Evolutionary conservation across 2,113 vertebrate species (phyloP).

Genomic region (Nesogale talazaci): DNA sequence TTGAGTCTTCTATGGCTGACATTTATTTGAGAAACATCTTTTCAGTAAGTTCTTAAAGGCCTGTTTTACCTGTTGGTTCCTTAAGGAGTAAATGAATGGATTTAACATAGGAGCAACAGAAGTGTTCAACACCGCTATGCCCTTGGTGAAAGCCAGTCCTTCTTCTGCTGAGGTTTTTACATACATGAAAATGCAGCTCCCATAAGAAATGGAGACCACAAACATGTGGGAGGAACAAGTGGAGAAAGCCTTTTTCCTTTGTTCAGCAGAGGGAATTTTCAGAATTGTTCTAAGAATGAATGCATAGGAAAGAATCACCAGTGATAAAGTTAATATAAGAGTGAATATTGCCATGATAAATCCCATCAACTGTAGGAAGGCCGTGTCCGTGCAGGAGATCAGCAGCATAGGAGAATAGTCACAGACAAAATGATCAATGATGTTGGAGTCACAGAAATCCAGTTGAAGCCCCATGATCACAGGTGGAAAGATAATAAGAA

Average conservation of each 20-base stretch:
- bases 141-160: too few relatives aligned
- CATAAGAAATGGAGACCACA: slow-evolving; percentile 72
- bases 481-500: slow-evolving; percentile 41
- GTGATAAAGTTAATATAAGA: slow-evolving; percentile 50
- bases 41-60: slow-evolving; percentile 57
- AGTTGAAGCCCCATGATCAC: slow-evolving; percentile 63
- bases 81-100: slow-evolving; percentile 24
- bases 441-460: slow-evolving; percentile 74
- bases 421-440: slow-evolving; percentile 71
- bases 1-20: background rate
- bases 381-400: slow-evolving; percentile 72
- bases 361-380: slow-evolving; percentile 25
- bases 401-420: slow-evolving; percentile 59
- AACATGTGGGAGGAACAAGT: slow-evolving; percentile 75
- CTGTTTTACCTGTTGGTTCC: slow-evolving; percentile 66
- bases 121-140: too few relatives aligned
- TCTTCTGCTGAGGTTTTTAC: slow-evolving; percentile 52
- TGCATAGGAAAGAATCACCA: slow-evolving; percentile 65
- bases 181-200: slow-evolving; percentile 77
- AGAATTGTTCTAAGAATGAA: slow-evolving; percentile 70
- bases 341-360: slow-evolving; percentile 56
- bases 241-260: slow-evolving; percentile 73
- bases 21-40: slow-evolving; percentile 55
- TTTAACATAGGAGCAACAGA: too few relatives aligned
- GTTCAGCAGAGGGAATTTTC: slow-evolving; percentile 49